Evolutionary conservation across 1,140 invertebrate genomes (phyloP), one percentile per base, ranked within the genome.

Genomic region (Phocides pigmalion): DNA sequence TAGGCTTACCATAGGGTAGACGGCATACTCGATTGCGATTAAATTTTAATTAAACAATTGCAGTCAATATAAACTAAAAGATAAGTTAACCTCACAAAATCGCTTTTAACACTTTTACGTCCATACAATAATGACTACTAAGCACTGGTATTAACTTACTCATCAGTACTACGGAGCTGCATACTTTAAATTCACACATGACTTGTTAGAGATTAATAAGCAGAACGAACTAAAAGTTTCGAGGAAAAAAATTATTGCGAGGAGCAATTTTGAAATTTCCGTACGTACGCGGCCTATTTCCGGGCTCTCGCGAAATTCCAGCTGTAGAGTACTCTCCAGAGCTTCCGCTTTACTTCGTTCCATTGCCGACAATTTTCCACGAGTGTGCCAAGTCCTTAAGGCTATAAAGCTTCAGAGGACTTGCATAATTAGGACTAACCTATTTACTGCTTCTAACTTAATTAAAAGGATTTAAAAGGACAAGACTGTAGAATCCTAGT

Each of bases 291-390:
- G 50, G 35, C 50, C 51, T 54, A 54, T 54, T 41, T 54, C 35
- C 32, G 50, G 50, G 32, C 32, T 19, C 35, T 53, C 35, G 50
- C 17, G 17, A 54, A 54, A 56, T 56, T 54, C 12, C 12, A 42
- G 35, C 12, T 35, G 51, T n/a, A 41, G 51, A 54, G 17, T 12
- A 2, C 17, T 15, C 37, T 54, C 19, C 32, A 54, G 37, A 17
- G 17, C 35, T 54, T 54, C 50, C 50, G 50, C 35, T 8, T 2
- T 20, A 17, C 51, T 54, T 54, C 51, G 19, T 54, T 15, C 37
- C 37, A 42, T 54, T n/a, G 35, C 35, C 19, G 14, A 56, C 51
- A 56, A 25, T 56, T 56, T 54, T 41, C 16, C 37, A 15, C n/a
- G n/a, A 54, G 35, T 53, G 35, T 53, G 32, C 32, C 51, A 54